Conservation (phyloP, 2,113 vertebrate species). For the Malurus alboscapulatus region DNA sequence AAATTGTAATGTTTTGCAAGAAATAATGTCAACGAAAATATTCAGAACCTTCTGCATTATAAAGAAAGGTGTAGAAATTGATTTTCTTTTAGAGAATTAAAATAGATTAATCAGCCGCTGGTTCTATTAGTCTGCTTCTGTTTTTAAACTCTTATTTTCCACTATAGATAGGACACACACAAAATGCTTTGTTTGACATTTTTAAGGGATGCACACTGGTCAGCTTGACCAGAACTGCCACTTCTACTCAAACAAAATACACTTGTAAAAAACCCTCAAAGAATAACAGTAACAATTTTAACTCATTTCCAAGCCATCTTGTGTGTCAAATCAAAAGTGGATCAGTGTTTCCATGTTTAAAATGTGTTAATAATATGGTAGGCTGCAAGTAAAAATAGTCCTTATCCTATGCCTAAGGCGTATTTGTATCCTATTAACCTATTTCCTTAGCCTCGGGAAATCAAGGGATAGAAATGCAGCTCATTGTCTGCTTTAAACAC, state of each 20-base stretch:
- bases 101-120: not conserved
- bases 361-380: not conserved
- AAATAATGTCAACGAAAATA: not conserved
- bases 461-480: not conserved
- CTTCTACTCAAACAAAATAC: not conserved
- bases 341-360: not conserved
- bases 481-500: not conserved
- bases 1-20: not conserved
- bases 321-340: not conserved
- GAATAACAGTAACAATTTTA: not conserved
- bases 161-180: not conserved
- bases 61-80: not conserved
- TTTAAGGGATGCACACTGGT: not conserved
- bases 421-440: not conserved
- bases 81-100: not conserved
- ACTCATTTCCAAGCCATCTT: not conserved
- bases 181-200: not conserved
- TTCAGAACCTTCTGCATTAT: not conserved
- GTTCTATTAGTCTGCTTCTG: not conserved
- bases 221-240: not conserved
- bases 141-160: not conserved
- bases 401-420: rapidly evolving
- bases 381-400: not conserved
- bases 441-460: not conserved
- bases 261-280: not conserved